Conservation (phyloP, 1,140 invertebrate genomes). For the Ceratoteleas bidentatus region DNA sequence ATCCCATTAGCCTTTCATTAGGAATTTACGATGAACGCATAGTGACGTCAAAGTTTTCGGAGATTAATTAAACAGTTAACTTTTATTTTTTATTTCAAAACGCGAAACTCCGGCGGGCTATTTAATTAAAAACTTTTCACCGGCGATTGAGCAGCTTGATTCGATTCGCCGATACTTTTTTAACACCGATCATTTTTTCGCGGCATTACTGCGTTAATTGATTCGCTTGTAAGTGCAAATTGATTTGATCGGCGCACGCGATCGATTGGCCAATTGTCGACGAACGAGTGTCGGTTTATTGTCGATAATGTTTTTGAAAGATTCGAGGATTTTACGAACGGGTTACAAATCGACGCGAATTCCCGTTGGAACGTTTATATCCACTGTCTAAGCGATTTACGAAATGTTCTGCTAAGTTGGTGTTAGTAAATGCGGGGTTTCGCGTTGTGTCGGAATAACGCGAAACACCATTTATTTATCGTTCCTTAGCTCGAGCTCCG, state of each 20-base stretch:
- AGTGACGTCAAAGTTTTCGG: too few relatives aligned
- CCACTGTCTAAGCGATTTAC: too few relatives aligned
- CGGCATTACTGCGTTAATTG: not conserved
- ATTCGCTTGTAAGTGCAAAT: not conserved
- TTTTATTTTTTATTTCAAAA: slow-evolving; percentile 31
- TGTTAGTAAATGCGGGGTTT: too few relatives aligned
- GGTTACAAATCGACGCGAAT: not conserved
- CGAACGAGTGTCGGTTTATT: slow-evolving; percentile 2
- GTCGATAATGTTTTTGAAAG: not conserved
- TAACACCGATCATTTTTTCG: not conserved
- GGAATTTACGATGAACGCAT: too few relatives aligned
- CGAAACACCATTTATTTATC: slow-evolving; percentile 40
- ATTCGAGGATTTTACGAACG: not conserved
- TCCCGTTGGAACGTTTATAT: not conserved
- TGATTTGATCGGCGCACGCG: not conserved
- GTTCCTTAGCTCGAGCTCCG: slow-evolving; percentile 26
- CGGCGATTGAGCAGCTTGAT: slow-evolving; percentile 12
- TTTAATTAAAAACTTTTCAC: slow-evolving; percentile 40
- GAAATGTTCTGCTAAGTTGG: too few relatives aligned
- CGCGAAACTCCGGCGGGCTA: not conserved
- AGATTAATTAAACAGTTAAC: slow-evolving; percentile 40
- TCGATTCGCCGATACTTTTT: not conserved
- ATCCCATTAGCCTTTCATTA: too few relatives aligned
- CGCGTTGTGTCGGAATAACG: slow-evolving; percentile 5
- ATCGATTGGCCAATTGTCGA: not conserved